Evolutionary conservation across 2,797 vertebrate genomes (phyloP), one percentile per base, ranked within the genome.

Genomic region (Lophius americanus): DNA sequence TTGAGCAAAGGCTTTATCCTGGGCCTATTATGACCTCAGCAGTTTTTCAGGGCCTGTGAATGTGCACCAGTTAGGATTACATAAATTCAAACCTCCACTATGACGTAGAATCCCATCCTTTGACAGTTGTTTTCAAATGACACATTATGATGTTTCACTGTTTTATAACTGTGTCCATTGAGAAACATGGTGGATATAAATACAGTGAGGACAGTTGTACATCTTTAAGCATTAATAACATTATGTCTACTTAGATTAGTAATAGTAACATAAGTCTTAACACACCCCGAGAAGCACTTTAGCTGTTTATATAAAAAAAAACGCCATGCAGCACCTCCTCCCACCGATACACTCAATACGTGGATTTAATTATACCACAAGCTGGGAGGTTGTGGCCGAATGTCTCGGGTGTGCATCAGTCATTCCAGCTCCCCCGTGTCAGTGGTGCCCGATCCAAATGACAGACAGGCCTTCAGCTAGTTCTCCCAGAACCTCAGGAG

Each of bases 1-100:
- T 78, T 66, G 23, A 84, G 76, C 59, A 4, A 76, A 75, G 85
- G 89, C 85, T 70, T 73, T 66, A 52, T 79, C 47, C 68, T 73
- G 32, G 76, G 81, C 84, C 84, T 85, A 32, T 71, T 36, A 80
- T 88, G 80, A 85, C 81, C 80, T 87, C 86, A 86, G 78, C 84
- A 79, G 1, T 77, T 83, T 83, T 65, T 79, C 43, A 67, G 67
- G 44, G 69, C 70, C 63, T 73, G 36, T 60, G 14, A 58, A 35
- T 37, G 53, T 13, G 60, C 32, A 64, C 73, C 58, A 33, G 33
- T 76, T 61, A 55, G 52, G 49, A 14, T 69, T 51, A 64, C 23
- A 65, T 64, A 58, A 72, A 70, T 2, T 7, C 49, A 54, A 48
- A 60, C 10, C 36, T 53, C 23, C 35, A 59, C 9, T 33, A 37